These are phyloP conservation scores for Cistogaster globosa DNA, from an alignment of 2,888 invertebrate species.

Conservation along the genomic window DNA sequence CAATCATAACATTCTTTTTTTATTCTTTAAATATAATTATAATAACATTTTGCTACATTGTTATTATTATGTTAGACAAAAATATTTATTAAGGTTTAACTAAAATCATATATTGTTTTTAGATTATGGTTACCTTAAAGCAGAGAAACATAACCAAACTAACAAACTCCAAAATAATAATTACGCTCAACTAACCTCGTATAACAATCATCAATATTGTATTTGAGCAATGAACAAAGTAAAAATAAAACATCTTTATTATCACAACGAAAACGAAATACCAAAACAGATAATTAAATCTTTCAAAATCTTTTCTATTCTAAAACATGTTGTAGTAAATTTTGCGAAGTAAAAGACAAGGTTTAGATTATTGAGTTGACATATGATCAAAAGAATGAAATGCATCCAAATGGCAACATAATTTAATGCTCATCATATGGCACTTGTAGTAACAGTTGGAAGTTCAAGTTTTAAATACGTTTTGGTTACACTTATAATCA, in stretches of 20 bases:
- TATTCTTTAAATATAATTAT: too few species aligned
- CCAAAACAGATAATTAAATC: conserved; percentile 51
- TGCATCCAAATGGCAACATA: conserved; percentile 62
- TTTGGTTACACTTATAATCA: conserved; percentile 36
- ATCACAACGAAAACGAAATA: conserved; percentile 40
- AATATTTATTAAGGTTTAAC: too few species aligned
- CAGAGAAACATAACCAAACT: too few species aligned
- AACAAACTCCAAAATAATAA: too few species aligned
- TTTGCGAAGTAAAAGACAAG: conserved; percentile 36
- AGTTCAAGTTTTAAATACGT: neutral
- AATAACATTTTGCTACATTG: too few species aligned
- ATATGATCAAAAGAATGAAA: conserved; percentile 66
- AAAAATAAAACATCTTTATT: conserved; percentile 19
- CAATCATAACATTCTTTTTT: too few species aligned
- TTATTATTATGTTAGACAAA: too few species aligned
- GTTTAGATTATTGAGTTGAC: conserved; percentile 60
- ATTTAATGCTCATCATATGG: conserved; percentile 70
- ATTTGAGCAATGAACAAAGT: neutral
- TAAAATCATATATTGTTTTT: too few species aligned
- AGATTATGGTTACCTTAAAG: too few species aligned
- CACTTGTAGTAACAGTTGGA: conserved; percentile 28
- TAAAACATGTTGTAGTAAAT: conserved; percentile 6
- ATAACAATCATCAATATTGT: neutral
- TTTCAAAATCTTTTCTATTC: conserved; percentile 7
- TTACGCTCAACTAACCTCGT: conserved; percentile 1